Evolutionary conservation across 1,140 invertebrate genomes (phyloP).

Genomic region (Bombus vancouverensis): DNA sequence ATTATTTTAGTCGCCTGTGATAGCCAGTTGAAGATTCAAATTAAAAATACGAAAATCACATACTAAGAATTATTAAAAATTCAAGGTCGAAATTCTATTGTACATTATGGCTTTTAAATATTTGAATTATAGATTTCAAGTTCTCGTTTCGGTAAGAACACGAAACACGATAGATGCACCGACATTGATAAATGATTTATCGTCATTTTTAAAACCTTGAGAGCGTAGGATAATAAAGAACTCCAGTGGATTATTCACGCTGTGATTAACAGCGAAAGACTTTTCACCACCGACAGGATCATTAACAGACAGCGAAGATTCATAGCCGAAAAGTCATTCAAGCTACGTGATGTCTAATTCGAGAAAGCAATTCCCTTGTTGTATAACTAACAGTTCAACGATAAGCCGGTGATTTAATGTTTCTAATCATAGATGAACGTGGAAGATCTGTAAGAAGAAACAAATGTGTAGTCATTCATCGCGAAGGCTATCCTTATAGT

Average conservation of each 20-base stretch:
- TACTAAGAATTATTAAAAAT: neutral
- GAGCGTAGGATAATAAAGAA: neutral
- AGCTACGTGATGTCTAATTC: neutral
- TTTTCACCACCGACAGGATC: neutral
- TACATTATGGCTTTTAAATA: too few relatives aligned
- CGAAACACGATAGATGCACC: neutral
- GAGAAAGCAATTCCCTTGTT: neutral
- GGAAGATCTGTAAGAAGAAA: neutral
- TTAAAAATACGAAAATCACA: too few relatives aligned
- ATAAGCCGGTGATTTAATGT: slow-evolving; percentile 14
- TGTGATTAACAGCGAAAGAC: neutral
- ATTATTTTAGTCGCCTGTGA: too few relatives aligned
- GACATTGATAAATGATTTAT: neutral
- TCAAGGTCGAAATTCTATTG: neutral
- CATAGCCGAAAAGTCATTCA: neutral
- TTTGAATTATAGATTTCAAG: neutral
- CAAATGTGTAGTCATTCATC: neutral
- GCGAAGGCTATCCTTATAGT: neutral
- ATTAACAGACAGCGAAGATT: neutral
- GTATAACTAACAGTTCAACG: neutral
- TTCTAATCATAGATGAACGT: neutral
- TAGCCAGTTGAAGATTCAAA: too few relatives aligned
- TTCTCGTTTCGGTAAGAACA: neutral
- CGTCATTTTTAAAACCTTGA: too few relatives aligned
- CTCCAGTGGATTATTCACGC: neutral